A percentile compares a stretch with the other conserved stretches of the same genome.
phyloP scores from a whole-genome alignment of 2,113 vertebrate species.

The Aspiorhynchus laticeps region DNA sequence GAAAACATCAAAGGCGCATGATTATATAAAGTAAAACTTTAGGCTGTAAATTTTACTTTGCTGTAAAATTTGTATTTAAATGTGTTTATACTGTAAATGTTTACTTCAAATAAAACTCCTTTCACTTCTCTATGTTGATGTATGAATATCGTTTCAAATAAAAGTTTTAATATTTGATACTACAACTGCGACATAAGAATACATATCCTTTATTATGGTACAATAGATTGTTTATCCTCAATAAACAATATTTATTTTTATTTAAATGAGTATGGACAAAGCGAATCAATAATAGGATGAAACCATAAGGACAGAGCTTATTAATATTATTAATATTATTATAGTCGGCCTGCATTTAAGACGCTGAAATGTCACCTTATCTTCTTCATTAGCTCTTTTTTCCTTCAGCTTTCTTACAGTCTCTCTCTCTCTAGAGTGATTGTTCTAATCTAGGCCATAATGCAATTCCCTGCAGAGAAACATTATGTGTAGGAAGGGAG shows the following conservation, averaged over 20 bases:
- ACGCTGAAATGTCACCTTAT: slow-evolving; percentile 35
- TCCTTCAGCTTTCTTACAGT: not conserved
- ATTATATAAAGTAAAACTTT: not conserved
- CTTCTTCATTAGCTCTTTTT: not conserved
- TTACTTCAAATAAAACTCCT: not conserved
- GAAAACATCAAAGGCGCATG: not conserved
- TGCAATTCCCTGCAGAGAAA: slow-evolving; percentile 56
- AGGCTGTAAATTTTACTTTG: not conserved
- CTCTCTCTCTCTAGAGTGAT: slow-evolving; percentile 35
- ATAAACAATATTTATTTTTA: not conserved
- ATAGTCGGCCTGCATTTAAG: not conserved
- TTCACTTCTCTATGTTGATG: not conserved
- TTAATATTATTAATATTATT: slow-evolving; percentile 40
- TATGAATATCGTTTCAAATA: not conserved
- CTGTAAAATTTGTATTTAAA: not conserved
- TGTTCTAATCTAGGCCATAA: slow-evolving; percentile 56
- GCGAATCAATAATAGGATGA: not conserved
- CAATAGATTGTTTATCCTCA: not conserved
- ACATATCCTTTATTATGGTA: not conserved
- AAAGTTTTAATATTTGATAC: not conserved
- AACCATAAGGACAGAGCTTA: slow-evolving; percentile 7
- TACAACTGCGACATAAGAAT: not conserved
- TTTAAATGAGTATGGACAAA: not conserved
- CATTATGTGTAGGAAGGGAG: slow-evolving; percentile 36
- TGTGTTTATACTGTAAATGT: not conserved